These are phyloP conservation scores for Gavialis gangeticus DNA, from an alignment of 2,113 vertebrate genomes.

Conservation along the genomic window DNA sequence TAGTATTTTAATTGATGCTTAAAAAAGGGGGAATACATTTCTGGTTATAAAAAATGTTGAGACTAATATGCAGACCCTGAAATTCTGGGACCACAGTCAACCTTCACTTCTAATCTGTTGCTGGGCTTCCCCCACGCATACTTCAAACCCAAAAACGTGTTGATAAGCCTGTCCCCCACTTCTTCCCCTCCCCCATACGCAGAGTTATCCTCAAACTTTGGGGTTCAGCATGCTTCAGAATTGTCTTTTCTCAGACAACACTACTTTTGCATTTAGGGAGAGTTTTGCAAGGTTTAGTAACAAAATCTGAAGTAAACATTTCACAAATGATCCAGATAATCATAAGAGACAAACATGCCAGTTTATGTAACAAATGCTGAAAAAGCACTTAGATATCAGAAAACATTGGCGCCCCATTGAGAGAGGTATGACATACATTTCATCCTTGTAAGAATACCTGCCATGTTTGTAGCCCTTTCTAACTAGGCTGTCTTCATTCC, in stretches of 20 bases:
- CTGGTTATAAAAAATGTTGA: not conserved
- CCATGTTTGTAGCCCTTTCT: not conserved
- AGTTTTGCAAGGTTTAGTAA: too few relatives aligned
- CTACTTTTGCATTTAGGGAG: too few relatives aligned
- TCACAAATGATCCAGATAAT: not conserved
- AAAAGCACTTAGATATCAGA: not conserved
- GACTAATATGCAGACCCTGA: not conserved
- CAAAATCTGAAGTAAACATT: too few relatives aligned
- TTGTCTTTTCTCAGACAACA: too few relatives aligned
- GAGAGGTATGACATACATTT: not conserved
- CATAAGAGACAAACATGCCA: not conserved
- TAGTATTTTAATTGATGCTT: constrained; percentile 61
- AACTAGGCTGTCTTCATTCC: not conserved
- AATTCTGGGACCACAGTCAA: not conserved
- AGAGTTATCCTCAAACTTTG: too few relatives aligned
- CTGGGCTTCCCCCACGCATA: not conserved
- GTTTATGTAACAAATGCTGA: not conserved
- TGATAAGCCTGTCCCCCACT: too few relatives aligned
- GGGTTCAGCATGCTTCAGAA: too few relatives aligned
- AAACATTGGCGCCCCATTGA: not conserved
- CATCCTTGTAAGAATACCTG: not conserved
- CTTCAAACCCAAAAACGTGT: too few relatives aligned
- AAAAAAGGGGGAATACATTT: constrained; percentile 1
- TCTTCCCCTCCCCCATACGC: too few relatives aligned
- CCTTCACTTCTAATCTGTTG: not conserved